These are phyloP conservation scores for Neomicropteryx cornuta DNA, from an alignment of 1,140 invertebrate genomes.

Conservation along the genomic window DNA sequence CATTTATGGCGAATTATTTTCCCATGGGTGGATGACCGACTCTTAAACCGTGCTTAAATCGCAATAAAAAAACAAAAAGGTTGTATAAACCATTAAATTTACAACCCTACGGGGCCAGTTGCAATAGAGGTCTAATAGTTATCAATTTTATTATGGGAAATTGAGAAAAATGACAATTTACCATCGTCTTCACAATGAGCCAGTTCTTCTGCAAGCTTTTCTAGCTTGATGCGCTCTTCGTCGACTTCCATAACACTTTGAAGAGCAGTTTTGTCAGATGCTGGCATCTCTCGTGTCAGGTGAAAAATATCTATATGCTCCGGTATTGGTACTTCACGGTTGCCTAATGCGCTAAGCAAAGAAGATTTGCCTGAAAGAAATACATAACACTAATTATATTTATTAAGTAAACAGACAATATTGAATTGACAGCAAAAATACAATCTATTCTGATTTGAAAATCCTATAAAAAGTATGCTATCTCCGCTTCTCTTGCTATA, in stretches of 20 bases:
- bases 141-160: no score
- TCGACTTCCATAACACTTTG: constrained; percentile 98
- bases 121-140: no score
- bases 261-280: constrained; percentile 85
- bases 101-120: no score
- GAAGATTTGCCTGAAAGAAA: constrained; percentile 73
- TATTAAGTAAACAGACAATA: neutral
- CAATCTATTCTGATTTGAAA: neutral
- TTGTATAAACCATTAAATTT: no score
- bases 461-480: no score
- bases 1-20: no score
- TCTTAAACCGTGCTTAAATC: no score
- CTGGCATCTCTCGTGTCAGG: constrained; percentile 92
- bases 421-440: neutral
- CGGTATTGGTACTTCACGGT: constrained; percentile 92
- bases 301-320: constrained; percentile 98
- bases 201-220: constrained; percentile 87
- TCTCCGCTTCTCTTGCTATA: no score
- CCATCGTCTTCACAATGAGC: constrained; percentile 80
- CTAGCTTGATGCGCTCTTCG: constrained; percentile 81
- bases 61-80: no score
- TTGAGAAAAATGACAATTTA: constrained; percentile 12
- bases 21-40: no score
- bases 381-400: constrained; percentile 9
- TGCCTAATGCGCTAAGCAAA: constrained; percentile 80